phyloP scores from a whole-genome alignment of 2,113 vertebrate species.

The Empidonax alnorum region DNA sequence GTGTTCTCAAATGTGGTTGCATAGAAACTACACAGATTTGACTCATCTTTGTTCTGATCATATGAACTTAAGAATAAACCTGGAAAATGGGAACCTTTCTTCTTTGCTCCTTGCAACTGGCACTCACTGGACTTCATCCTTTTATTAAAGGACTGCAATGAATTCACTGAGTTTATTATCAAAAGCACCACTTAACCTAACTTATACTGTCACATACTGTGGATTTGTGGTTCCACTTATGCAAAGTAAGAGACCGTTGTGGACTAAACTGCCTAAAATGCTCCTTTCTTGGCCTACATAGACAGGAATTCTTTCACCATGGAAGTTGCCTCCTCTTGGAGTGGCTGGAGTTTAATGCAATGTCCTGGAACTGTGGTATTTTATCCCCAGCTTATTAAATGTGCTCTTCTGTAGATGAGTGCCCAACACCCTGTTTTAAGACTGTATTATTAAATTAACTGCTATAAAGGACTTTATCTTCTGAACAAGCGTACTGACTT shows the following conservation, averaged over 20 bases:
- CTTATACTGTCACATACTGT: slow-evolving; percentile 38
- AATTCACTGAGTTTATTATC: slow-evolving; percentile 34
- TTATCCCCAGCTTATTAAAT: slow-evolving; percentile 38
- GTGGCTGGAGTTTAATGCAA: slow-evolving; percentile 40
- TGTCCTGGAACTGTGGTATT: slow-evolving; percentile 56
- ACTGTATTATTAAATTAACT: slow-evolving; percentile 72
- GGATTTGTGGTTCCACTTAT: slow-evolving; percentile 49
- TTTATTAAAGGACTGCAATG: slow-evolving; percentile 31
- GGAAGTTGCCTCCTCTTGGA: slow-evolving; percentile 25
- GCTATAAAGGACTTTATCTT: slow-evolving; percentile 76
- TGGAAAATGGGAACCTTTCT: slow-evolving; percentile 49
- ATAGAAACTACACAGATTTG: slow-evolving; percentile 62
- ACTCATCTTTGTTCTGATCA: slow-evolving; percentile 47
- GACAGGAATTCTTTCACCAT: slow-evolving; percentile 19
- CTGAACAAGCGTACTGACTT: slow-evolving; percentile 51
- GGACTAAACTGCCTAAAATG: slow-evolving; percentile 52
- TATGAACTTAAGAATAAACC: slow-evolving; percentile 37
- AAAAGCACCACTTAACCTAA: slow-evolving; percentile 50
- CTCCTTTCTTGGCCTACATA: slow-evolving; percentile 14
- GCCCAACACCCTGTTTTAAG: slow-evolving; percentile 58
- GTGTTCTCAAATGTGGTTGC: not conserved
- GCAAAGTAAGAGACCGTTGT: slow-evolving; percentile 45
- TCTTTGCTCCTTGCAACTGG: slow-evolving; percentile 53
- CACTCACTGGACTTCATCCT: slow-evolving; percentile 33
- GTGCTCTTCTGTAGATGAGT: slow-evolving; percentile 63